Evolutionary conservation across 2,113 vertebrate genomes (phyloP), one percentile per base, ranked within the genome.

Genomic region (Petromus typicus): DNA sequence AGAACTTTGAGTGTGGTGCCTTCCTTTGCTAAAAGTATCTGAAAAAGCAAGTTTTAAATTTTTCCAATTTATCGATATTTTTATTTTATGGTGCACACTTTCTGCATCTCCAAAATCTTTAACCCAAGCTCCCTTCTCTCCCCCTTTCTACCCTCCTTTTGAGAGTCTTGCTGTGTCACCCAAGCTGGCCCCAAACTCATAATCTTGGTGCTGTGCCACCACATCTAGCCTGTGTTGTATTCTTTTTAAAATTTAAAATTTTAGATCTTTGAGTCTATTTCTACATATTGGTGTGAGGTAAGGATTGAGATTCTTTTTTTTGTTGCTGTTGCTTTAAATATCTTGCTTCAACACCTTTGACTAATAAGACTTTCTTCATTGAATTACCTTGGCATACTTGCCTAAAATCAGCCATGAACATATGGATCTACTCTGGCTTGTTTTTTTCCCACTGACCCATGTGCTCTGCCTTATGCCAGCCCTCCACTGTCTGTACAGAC

Each of bases 21-120:
- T 89, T 17, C 59, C n/a, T 81, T 34, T 54, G 57, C 59, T 89
- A 76, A 59, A 80, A 61, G 3, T 61, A 63, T 90, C 90, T 85
- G 64, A 32, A 96, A 88, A 67, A 93, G 10, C 54, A 81, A 57
- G 4, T 48, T 95, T 93, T 88, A 48, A 51, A 91, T 89, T 88
- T 88, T 64, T 48, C 37, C 8, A 51, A 2, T 59, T 94, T 96
- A 48, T 17, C 18, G 7, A 17, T 61, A 85, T 83, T 80, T 76
- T 48, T 48, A 23, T 25, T 61, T 79, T 89, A 86, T 67, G 81
- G 30, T 16, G 73, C 90, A 81, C 86, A 81, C 37, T 69, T 86
- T 84, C 43, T 89, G 18, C 67, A 5, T 94, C 85, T 82, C 43
- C 78, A 83, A 89, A 75, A 69, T 80, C 51, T 40, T 90, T 25